phyloP scores from a whole-genome alignment of 1,140 invertebrate species.

The Diachasmimorpha longicaudata region DNA sequence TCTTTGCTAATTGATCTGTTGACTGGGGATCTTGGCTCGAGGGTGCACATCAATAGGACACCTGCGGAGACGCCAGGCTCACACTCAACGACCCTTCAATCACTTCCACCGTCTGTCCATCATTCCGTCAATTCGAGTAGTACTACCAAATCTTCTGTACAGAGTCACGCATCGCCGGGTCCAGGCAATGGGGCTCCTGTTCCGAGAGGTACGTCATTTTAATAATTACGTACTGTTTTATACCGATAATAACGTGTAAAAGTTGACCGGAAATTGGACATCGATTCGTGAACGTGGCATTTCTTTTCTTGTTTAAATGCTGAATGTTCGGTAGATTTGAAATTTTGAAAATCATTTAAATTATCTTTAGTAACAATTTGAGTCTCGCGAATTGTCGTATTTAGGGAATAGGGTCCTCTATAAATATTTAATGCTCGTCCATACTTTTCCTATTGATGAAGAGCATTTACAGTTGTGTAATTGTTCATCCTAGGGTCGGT shows the following conservation, averaged over 20 bases:
- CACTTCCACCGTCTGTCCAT: constrained; percentile 43
- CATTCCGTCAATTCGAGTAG: constrained; percentile 50
- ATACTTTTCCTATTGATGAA: too few relatives aligned
- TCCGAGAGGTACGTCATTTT: not conserved
- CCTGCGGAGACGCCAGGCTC: constrained; percentile 53
- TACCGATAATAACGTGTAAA: too few relatives aligned
- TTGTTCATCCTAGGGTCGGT: constrained; percentile 49
- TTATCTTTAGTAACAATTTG: too few relatives aligned
- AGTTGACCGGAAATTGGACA: not conserved
- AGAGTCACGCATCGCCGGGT: constrained; percentile 43
- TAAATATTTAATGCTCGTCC: too few relatives aligned
- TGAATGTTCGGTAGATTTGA: not conserved
- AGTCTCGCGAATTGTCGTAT: too few relatives aligned
- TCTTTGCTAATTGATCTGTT: constrained; percentile 57
- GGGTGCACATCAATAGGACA: constrained; percentile 51
- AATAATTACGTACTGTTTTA: too few relatives aligned
- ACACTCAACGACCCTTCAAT: constrained; percentile 44
- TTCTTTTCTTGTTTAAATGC: not conserved
- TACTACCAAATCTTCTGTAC: constrained; percentile 42
- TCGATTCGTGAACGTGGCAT: not conserved
- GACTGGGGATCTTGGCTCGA: constrained; percentile 55
- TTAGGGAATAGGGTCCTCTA: too few relatives aligned
- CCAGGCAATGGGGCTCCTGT: not conserved
- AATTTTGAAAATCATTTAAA: not conserved
- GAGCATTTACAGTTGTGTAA: not conserved